Evolutionary conservation across 2,797 vertebrate species (phyloP).

Genomic region (Aphelocoma californica): DNA sequence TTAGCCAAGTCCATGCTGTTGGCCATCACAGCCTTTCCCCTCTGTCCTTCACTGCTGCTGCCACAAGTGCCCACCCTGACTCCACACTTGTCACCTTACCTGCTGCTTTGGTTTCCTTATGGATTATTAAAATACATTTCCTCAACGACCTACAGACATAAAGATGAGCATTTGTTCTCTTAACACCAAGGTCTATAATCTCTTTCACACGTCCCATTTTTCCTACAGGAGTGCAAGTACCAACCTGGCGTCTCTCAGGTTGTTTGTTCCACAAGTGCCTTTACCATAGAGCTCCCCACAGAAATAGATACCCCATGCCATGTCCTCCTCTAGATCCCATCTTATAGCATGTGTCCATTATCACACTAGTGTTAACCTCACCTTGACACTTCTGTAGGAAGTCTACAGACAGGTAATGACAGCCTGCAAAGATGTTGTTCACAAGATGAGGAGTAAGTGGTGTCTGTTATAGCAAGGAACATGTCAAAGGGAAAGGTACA

Average conservation of each 20-base stretch:
- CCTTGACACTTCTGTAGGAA: neutral
- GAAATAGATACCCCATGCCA: neutral
- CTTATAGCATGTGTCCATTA: accelerated
- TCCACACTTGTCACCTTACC: neutral
- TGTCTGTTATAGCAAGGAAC: neutral
- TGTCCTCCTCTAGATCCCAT: neutral
- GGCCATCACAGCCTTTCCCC: neutral
- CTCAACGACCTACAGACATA: neutral
- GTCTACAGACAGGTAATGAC: neutral
- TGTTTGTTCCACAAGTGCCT: neutral
- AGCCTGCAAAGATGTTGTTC: neutral
- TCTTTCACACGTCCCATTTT: neutral
- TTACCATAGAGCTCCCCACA: neutral
- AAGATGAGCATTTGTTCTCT: neutral
- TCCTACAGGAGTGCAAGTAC: neutral
- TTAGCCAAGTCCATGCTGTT: neutral
- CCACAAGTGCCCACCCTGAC: neutral
- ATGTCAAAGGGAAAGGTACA: neutral
- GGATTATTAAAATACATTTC: neutral
- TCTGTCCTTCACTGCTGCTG: neutral
- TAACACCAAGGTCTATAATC: neutral
- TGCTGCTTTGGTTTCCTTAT: neutral
- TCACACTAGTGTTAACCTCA: neutral
- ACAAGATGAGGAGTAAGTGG: neutral
- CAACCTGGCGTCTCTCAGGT: neutral